Evolutionary conservation across 1,140 invertebrate genomes (phyloP).

Genomic region (Atta colombica): DNA sequence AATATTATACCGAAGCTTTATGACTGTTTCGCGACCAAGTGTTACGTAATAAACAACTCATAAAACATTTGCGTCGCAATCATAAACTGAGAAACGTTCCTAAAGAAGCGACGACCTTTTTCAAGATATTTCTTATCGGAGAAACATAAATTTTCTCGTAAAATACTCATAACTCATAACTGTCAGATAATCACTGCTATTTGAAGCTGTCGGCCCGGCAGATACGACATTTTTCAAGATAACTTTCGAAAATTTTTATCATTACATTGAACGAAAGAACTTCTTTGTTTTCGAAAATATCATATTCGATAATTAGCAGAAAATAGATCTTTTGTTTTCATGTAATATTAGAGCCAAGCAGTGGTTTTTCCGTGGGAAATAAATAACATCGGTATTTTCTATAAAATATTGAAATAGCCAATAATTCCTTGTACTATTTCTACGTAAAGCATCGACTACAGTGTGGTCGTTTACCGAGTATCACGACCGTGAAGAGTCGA

Average conservation of each 20-base stretch:
- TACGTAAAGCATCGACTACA: neutral
- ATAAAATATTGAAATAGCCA: conserved; percentile 20
- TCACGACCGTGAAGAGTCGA: conserved; percentile 41
- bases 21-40: conserved; percentile 4
- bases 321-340: conserved; percentile 37
- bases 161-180: neutral
- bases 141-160: conserved; percentile 13
- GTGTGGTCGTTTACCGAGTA: conserved; percentile 26
- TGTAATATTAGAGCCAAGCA: neutral
- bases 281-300: neutral
- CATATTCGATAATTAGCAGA: neutral
- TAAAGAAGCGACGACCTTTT: conserved; percentile 31
- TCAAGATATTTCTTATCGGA: conserved; percentile 23
- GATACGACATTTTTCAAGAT: no score
- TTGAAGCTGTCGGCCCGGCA: neutral
- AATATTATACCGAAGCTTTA: conserved; percentile 41
- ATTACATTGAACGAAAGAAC: neutral
- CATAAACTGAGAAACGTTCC: conserved; percentile 28
- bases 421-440: conserved; percentile 41
- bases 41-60: conserved; percentile 36
- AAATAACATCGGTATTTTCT: conserved; percentile 21
- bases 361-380: conserved; percentile 19
- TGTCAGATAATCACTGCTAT: conserved; percentile 1
- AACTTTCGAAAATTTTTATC: conserved; percentile 5
- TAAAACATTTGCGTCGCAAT: conserved; percentile 19